These are phyloP conservation scores for Myodes glareolus DNA, from an alignment of 2,113 vertebrate genomes.

Conservation along the genomic window DNA sequence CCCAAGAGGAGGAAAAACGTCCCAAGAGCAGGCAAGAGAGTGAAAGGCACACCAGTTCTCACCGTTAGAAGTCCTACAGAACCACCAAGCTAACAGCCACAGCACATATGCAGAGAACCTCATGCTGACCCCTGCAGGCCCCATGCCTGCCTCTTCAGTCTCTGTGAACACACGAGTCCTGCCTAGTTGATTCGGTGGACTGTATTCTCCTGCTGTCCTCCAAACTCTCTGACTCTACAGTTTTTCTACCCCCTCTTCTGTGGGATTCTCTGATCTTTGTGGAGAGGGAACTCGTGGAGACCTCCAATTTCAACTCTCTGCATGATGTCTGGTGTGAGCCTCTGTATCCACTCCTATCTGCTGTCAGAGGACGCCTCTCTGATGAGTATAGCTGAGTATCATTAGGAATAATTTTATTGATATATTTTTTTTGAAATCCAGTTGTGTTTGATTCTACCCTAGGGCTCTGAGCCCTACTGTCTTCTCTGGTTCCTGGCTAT, in stretches of 20 bases:
- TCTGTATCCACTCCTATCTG: no score
- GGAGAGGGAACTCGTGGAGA: no score
- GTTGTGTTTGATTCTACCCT: no score
- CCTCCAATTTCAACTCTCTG: no score
- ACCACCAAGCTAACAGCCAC: background rate
- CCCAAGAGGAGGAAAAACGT: background rate
- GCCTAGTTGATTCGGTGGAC: background rate
- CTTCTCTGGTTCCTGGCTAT: no score
- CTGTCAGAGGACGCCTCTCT: no score
- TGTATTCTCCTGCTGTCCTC: background rate
- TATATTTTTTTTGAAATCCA: no score
- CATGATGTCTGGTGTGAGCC: no score
- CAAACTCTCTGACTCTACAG: background rate
- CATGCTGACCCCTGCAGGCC: background rate
- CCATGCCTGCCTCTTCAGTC: background rate
- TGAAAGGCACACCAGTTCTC: background rate
- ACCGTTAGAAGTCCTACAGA: background rate
- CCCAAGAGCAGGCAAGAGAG: background rate
- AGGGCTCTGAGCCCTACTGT: no score
- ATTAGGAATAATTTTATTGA: background rate
- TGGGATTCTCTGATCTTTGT: background rate
- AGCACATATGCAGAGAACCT: background rate
- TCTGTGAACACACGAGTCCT: background rate
- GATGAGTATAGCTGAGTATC: background rate
- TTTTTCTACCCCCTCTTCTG: background rate